Evolutionary conservation across 2,888 invertebrate species (phyloP).

Genomic region (Phaedon cochleariae): DNA sequence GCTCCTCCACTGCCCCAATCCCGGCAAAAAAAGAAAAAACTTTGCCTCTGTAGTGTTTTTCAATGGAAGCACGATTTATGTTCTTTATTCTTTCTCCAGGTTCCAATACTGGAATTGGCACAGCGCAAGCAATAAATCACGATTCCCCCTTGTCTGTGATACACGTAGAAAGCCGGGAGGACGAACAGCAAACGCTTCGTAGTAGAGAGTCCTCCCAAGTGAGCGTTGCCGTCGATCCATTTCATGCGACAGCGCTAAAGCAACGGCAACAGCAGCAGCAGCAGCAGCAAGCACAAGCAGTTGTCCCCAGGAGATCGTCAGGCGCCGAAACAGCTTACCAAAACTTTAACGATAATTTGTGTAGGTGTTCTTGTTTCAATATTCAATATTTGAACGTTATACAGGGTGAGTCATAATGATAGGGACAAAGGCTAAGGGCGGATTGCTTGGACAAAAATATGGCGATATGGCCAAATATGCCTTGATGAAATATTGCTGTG

Average conservation of each 20-base stretch:
- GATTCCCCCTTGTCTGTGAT: conserved; percentile 64
- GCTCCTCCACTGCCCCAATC: too few relatives aligned
- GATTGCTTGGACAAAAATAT: too few relatives aligned
- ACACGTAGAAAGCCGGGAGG: conserved; percentile 59
- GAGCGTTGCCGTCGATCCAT: conserved; percentile 67
- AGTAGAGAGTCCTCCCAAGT: conserved; percentile 61
- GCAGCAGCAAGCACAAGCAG: conserved; percentile 17
- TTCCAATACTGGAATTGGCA: neutral
- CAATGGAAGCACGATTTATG: too few relatives aligned
- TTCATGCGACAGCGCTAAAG: conserved; percentile 59
- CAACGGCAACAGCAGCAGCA: conserved; percentile 29
- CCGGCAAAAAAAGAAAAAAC: too few relatives aligned
- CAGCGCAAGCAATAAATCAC: conserved; percentile 55
- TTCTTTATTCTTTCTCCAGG: neutral
- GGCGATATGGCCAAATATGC: too few relatives aligned
- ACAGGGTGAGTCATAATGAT: too few relatives aligned
- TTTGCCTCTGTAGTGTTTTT: too few relatives aligned
- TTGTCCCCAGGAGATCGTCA: conserved; percentile 45
- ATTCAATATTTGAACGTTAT: too few relatives aligned
- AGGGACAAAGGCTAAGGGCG: too few relatives aligned
- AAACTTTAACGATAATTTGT: conserved; percentile 38
- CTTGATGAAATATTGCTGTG: too few relatives aligned
- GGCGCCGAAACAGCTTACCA: conserved; percentile 38
- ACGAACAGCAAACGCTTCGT: conserved; percentile 53
- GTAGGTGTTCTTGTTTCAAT: neutral